Conservation (phyloP, 1,140 invertebrate genomes). For the Pantala flavescens region DNA sequence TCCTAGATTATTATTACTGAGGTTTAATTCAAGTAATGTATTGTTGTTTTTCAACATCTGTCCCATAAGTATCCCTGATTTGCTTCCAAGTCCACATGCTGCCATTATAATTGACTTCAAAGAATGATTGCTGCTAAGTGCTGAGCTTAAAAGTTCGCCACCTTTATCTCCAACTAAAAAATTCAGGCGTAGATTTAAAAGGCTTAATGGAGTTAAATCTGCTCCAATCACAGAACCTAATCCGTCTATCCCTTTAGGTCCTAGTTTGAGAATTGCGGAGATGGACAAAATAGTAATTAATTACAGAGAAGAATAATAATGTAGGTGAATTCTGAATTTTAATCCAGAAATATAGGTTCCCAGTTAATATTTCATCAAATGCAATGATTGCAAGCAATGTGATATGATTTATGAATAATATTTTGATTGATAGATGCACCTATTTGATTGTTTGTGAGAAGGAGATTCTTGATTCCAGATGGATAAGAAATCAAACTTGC, state of each 20-base stretch:
- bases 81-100: background rate
- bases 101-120: background rate
- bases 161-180: background rate
- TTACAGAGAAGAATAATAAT: background rate
- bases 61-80: background rate
- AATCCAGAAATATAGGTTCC: no score
- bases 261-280: background rate
- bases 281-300: background rate
- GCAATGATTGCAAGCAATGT: no score
- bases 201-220: background rate
- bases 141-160: background rate
- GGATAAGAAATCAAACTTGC: background rate
- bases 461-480: background rate
- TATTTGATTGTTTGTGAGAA: background rate
- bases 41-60: background rate
- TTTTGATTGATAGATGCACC: background rate
- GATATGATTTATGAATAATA: background rate
- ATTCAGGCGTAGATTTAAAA: background rate
- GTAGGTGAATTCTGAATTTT: no score
- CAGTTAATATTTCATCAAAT: no score
- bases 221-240: background rate
- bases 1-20: background rate
- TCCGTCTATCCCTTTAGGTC: background rate
- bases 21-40: background rate
- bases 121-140: background rate